These are phyloP conservation scores for Styela clava DNA, from an alignment of 23 tunicate species.

Conservation along the genomic window DNA sequence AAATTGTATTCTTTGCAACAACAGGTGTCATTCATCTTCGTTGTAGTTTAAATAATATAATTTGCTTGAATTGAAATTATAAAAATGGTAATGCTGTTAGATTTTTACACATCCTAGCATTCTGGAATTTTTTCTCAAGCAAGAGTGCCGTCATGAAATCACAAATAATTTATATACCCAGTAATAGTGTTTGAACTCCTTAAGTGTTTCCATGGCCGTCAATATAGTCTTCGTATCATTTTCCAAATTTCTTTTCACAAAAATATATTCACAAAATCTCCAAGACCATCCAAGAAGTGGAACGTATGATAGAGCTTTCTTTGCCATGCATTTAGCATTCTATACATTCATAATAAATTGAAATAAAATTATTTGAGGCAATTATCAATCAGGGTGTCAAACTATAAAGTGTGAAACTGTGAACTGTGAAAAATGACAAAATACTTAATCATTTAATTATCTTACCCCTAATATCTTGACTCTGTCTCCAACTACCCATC, in stretches of 20 bases:
- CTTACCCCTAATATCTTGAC: conserved; percentile 65
- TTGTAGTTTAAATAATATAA: too few relatives aligned
- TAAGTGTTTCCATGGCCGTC: conserved; percentile 34
- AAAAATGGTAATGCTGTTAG: too few relatives aligned
- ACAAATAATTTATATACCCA: conserved; percentile 74
- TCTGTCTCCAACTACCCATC: conserved; percentile 70
- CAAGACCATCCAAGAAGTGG: conserved; percentile 86
- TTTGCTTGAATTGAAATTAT: too few relatives aligned
- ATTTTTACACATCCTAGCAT: too few relatives aligned
- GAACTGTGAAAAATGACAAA: too few relatives aligned
- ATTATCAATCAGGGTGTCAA: too few relatives aligned
- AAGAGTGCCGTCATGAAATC: too few relatives aligned
- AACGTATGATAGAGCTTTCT: conserved; percentile 40
- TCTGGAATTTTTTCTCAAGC: too few relatives aligned
- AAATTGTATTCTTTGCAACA: too few relatives aligned
- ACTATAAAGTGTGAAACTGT: too few relatives aligned
- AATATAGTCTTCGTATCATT: conserved; percentile 40
- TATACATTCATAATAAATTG: conserved; percentile 18
- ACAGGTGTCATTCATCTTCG: too few relatives aligned
- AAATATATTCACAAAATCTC: conserved; percentile 69
- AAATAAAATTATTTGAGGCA: not conserved
- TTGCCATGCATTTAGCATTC: conserved; percentile 79
- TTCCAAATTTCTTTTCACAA: conserved; percentile 53
- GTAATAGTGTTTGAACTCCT: conserved; percentile 31
- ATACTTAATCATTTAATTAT: too few relatives aligned